Evolutionary conservation across 1,140 invertebrate species (phyloP), one percentile per base, ranked within the genome.

Genomic region (Reticulitermes speratus): DNA sequence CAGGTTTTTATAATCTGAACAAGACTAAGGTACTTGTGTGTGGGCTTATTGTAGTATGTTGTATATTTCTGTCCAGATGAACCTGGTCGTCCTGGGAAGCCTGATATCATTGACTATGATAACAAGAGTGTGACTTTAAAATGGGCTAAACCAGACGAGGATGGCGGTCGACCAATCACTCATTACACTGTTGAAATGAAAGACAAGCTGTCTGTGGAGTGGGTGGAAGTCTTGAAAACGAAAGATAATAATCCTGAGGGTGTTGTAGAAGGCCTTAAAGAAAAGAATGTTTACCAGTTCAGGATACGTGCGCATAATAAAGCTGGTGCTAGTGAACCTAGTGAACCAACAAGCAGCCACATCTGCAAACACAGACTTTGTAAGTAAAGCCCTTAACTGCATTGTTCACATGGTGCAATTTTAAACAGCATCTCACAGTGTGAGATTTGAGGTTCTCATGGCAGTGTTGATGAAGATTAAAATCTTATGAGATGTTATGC

Each of bases 101-200:
- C 98, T 11, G 95, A 96, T 69, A 97, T 99, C 88, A 94, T 96
- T 86, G 98, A 99, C 90, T 99, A 98, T 90, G 97, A 98, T 89
- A 98, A 98, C 88, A 95, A 96, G 89, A 97, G 96, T 88, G 98
- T 97, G 0, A 95, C 95, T 2, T 92, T 99, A 38, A 95, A 96
- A 91, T 99, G 98, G 98, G 94, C 95, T 82, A 95, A 96, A 89
- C 98, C 98, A 23, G 94, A 94, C 48, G 96, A 93, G 87, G 97
- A 99, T 90, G 98, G 98, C 89, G 98, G 99, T 44, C 94, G 98
- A 87, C 96, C 98, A n/a, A 97, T 99, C 87, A 94, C 95, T 84
- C 96, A 98, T 88, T 99, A 99, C 89, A 94, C 98, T 44, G 94
- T 99, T 83, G 98, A 99, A 92, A 97, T 97, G 92, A 99, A 98